These are phyloP conservation scores for Avahi laniger DNA, from an alignment of 2,797 vertebrate genomes.

Conservation along the genomic window DNA sequence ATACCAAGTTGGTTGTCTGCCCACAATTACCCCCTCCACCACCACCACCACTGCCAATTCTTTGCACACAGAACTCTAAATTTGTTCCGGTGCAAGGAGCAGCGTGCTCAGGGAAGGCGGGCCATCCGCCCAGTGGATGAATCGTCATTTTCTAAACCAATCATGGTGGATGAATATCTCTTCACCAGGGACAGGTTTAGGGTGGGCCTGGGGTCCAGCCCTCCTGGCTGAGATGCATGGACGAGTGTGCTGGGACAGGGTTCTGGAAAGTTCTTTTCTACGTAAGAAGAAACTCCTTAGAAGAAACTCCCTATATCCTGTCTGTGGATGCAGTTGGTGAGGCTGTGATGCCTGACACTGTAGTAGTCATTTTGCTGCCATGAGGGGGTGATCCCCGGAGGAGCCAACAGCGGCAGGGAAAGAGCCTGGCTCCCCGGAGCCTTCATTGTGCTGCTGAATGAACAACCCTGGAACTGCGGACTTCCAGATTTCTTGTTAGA, in stretches of 20 bases:
- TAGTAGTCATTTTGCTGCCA: not conserved
- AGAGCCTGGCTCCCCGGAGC: not conserved
- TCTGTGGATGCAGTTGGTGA: not conserved
- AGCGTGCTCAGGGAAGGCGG: not conserved
- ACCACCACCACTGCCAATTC: not conserved
- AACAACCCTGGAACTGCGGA: not conserved
- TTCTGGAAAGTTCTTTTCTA: not conserved
- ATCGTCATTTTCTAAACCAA: not conserved
- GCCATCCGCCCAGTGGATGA: not conserved
- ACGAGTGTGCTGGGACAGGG: not conserved
- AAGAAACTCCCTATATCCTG: not conserved
- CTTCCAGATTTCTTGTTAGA: not conserved
- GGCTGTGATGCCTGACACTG: not conserved
- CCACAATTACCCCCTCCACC: no score
- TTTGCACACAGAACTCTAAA: not conserved
- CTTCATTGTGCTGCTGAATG: not conserved
- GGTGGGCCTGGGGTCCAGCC: not conserved
- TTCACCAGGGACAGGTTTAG: not conserved
- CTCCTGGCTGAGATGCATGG: not conserved
- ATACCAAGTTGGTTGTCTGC: not conserved
- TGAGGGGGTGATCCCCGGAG: not conserved
- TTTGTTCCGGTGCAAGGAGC: not conserved
- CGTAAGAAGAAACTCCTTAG: not conserved
- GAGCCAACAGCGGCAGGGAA: not conserved
- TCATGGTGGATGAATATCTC: not conserved